These are phyloP conservation scores for Streptopelia turtur DNA, from an alignment of 2,797 vertebrate species.

Conservation along the genomic window DNA sequence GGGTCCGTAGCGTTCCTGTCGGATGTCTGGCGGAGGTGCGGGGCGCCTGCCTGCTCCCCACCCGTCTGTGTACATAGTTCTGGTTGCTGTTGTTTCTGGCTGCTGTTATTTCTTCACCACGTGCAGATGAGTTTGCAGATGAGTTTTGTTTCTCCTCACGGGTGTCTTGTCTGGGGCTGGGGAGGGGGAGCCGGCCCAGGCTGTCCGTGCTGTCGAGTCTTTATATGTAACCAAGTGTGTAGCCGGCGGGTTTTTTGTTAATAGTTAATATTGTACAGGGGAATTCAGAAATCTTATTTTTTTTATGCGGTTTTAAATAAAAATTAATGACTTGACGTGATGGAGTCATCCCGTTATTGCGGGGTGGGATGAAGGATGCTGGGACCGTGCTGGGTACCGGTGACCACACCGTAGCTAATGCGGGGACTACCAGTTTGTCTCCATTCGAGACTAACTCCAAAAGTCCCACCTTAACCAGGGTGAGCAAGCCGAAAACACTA, in stretches of 20 bases:
- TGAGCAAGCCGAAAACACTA: neutral
- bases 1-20: neutral
- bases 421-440: fast-evolving
- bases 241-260: constrained; percentile 74
- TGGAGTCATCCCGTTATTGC: neutral
- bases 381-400: fast-evolving
- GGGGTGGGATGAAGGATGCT: neutral
- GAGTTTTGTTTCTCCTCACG: neutral
- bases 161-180: constrained; percentile 32
- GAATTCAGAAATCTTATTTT: constrained; percentile 82
- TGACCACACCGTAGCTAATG: neutral
- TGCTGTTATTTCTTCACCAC: constrained; percentile 2
- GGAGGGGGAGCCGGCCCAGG: constrained; percentile 26
- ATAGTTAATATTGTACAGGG: constrained; percentile 82
- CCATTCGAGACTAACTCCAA: neutral
- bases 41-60: constrained; percentile 45
- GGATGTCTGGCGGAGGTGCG: neutral
- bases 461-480: neutral
- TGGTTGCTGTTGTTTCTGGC: constrained; percentile 6
- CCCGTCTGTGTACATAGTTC: constrained; percentile 33
- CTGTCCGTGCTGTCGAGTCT: constrained; percentile 64
- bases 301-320: constrained; percentile 85
- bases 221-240: constrained; percentile 68
- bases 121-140: constrained; percentile 28
- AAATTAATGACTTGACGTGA: constrained; percentile 71